Conservation (phyloP, 2,113 vertebrate species). For the Datnioides undecimradiatus region DNA sequence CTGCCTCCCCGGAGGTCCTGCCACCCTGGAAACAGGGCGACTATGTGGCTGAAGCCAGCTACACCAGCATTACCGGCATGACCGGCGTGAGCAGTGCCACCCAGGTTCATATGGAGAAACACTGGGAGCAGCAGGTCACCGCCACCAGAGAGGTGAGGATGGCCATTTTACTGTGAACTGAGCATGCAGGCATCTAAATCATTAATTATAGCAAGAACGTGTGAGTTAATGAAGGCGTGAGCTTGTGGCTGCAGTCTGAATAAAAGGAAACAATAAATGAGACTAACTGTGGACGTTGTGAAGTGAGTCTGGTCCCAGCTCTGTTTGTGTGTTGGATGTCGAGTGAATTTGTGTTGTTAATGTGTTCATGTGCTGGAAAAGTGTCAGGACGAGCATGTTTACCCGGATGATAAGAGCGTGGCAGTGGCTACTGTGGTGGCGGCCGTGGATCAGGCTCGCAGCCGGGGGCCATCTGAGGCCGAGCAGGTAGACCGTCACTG, state of each 20-base stretch:
- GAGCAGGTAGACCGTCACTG: slow-evolving; percentile 32
- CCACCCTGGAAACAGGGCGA: slow-evolving; percentile 96
- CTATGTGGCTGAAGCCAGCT: slow-evolving; percentile 86
- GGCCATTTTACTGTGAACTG: neutral
- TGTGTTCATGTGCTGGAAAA: slow-evolving; percentile 18
- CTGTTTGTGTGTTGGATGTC: neutral
- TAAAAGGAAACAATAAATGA: too few relatives aligned
- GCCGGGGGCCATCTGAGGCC: slow-evolving; percentile 78
- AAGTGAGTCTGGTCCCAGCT: neutral
- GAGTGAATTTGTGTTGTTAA: neutral
- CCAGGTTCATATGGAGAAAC: slow-evolving; percentile 87
- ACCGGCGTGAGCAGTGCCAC: slow-evolving; percentile 78
- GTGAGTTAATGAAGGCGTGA: neutral
- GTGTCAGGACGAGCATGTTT: slow-evolving; percentile 81
- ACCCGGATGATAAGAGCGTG: slow-evolving; percentile 84
- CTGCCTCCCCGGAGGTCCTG: slow-evolving; percentile 85
- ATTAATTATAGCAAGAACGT: neutral
- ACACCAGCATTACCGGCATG: slow-evolving; percentile 83
- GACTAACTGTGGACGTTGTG: neutral
- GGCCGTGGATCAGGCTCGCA: slow-evolving; percentile 92
- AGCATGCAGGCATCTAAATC: neutral
- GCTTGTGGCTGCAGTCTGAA: neutral
- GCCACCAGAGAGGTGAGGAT: slow-evolving; percentile 80
- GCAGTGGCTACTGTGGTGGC: slow-evolving; percentile 91
- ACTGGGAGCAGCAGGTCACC: slow-evolving; percentile 85